A percentile compares a stretch with the other conserved stretches of the same genome.
These are phyloP conservation scores for Lagopus leucura DNA, from an alignment of 2,113 vertebrate genomes.

Conservation along the genomic window DNA sequence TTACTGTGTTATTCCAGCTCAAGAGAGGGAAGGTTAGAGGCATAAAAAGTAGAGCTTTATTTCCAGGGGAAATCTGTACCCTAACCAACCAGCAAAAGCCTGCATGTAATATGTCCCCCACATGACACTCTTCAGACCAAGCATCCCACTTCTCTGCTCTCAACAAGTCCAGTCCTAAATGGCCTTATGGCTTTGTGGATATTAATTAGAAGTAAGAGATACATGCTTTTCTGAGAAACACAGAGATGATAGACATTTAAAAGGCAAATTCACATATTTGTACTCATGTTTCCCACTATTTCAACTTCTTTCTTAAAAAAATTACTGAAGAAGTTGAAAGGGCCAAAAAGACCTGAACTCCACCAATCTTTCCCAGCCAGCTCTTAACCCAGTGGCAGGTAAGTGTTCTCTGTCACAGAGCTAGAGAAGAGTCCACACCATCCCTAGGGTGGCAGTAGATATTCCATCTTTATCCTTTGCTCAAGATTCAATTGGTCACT, in stretches of 20 bases:
- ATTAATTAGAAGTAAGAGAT: not conserved
- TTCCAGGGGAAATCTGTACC: not conserved
- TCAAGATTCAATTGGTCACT: not conserved
- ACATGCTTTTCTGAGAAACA: not conserved
- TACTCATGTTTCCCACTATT: not conserved
- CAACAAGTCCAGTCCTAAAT: not conserved
- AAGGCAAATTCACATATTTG: not conserved
- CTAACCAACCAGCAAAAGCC: not conserved
- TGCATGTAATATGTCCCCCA: too few species aligned
- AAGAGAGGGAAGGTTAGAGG: not conserved
- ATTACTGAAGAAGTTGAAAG: not conserved
- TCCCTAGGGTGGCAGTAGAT: rapidly evolving
- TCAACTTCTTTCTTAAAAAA: not conserved
- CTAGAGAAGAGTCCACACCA: not conserved
- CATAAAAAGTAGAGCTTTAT: not conserved
- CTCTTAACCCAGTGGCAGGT: not conserved
- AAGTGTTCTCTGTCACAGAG: not conserved
- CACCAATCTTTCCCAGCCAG: slow-evolving; percentile 18
- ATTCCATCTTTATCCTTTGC: not conserved
- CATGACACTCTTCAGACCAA: not conserved
- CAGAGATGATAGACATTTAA: not conserved
- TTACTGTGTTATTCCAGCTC: not conserved
- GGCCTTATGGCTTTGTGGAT: not conserved
- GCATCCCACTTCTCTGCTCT: rapidly evolving
- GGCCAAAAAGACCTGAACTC: slow-evolving; percentile 48